phyloP scores from a whole-genome alignment of 2,888 invertebrate species.

The Dascillus cervinus region DNA sequence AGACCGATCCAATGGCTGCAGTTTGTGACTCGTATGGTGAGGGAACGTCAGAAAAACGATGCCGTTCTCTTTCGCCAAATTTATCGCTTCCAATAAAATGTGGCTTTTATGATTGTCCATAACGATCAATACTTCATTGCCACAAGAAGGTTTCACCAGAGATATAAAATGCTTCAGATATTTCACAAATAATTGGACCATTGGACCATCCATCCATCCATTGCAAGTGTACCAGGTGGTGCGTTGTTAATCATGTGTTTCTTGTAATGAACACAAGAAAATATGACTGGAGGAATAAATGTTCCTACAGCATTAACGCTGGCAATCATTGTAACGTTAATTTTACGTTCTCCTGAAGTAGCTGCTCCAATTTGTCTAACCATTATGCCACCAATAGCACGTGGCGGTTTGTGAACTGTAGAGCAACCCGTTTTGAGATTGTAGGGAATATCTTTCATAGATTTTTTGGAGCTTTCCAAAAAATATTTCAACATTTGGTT shows the following conservation, averaged over 20 bases:
- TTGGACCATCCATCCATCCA: constrained; percentile 4
- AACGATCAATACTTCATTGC: constrained; percentile 1
- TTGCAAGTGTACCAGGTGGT: constrained; percentile 2
- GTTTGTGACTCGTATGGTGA: constrained; percentile 1
- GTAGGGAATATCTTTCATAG: neutral
- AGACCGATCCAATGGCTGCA: constrained; percentile 1
- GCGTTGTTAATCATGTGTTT: constrained; percentile 1
- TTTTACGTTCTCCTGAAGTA: constrained; percentile 1
- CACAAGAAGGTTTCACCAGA: constrained; percentile 1
- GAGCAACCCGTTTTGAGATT: constrained; percentile 2
- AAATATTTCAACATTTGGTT: no score
- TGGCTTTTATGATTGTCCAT: constrained; percentile 3
- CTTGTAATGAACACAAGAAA: constrained; percentile 6
- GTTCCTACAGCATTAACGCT: constrained; percentile 3
- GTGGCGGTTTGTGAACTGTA: constrained; percentile 4
- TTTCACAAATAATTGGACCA: constrained; percentile 1
- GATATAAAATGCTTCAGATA: constrained; percentile 3
- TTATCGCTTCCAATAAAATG: neutral
- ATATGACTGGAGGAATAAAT: constrained; percentile 4
- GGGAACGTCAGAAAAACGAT: constrained; percentile 1
- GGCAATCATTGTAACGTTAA: constrained; percentile 1
- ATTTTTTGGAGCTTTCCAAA: constrained; percentile 1
- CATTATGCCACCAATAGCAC: constrained; percentile 1
- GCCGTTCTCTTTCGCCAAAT: constrained; percentile 2
- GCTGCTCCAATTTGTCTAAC: constrained; percentile 2